phyloP scores from a whole-genome alignment of 2,888 invertebrate species.

The Lordiphosa andalusiaca region DNA sequence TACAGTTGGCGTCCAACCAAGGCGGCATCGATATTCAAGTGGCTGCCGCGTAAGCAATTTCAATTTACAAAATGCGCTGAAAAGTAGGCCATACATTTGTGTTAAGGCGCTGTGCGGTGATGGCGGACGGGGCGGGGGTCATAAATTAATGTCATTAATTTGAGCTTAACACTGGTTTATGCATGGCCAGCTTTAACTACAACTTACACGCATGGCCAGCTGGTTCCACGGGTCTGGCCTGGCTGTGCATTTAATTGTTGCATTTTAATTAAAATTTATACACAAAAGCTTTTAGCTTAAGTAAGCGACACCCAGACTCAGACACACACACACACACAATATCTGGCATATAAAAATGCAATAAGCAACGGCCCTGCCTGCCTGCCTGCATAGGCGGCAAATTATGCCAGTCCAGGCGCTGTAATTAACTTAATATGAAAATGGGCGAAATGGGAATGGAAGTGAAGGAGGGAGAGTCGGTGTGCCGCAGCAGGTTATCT shows the following conservation, averaged over 20 bases:
- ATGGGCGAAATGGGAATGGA: background rate
- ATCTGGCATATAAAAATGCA: conserved; percentile 31
- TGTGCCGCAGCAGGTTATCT: conserved; percentile 2
- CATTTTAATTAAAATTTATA: conserved; percentile 75
- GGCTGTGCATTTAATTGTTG: conserved; percentile 73
- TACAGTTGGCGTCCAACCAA: conserved; percentile 52
- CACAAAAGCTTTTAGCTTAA: conserved; percentile 73
- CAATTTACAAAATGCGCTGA: conserved; percentile 66
- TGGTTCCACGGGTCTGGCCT: conserved; percentile 22
- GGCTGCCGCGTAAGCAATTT: conserved; percentile 42
- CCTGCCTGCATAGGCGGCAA: conserved; percentile 35
- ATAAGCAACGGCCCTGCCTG: conserved; percentile 34
- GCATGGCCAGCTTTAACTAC: conserved; percentile 59
- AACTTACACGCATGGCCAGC: conserved; percentile 49
- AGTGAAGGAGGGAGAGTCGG: no score
- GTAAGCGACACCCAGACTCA: conserved; percentile 48
- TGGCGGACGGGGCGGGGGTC: conserved; percentile 22
- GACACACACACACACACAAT: background rate
- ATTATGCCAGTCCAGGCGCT: conserved; percentile 48
- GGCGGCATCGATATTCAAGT: conserved; percentile 9
- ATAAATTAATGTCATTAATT: conserved; percentile 73
- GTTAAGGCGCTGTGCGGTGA: conserved; percentile 41
- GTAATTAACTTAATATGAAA: conserved; percentile 53
- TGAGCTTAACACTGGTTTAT: conserved; percentile 70
- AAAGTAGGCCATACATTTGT: conserved; percentile 63